Conservation (phyloP, 1,140 invertebrate species). For the Littorina saxatilis region DNA sequence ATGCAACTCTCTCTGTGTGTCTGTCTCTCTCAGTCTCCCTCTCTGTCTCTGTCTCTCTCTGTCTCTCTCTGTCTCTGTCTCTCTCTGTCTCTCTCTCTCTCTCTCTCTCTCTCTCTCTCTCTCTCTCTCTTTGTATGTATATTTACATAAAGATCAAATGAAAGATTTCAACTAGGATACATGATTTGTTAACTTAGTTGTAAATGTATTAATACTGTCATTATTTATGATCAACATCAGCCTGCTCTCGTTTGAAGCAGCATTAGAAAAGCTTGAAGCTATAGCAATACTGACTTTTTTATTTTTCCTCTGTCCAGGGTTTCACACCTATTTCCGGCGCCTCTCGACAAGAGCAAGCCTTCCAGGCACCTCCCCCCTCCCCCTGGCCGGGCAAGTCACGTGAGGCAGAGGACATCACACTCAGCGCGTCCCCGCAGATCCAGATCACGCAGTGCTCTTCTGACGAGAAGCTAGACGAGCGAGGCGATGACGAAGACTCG, state of each 20-base stretch:
- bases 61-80: not conserved
- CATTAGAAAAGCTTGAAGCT: too few species aligned
- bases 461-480: conserved; percentile 28
- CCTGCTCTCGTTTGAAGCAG: too few species aligned
- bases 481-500: not conserved
- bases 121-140: conserved; percentile 5
- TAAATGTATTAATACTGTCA: too few species aligned
- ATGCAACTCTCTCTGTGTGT: not conserved
- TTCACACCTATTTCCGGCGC: not conserved
- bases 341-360: not conserved
- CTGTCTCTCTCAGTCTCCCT: not conserved
- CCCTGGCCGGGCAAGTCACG: conserved; percentile 36
- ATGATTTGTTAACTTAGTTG: too few species aligned
- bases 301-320: not conserved
- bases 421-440: conserved; percentile 8
- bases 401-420: conserved; percentile 50
- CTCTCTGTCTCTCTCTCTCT: not conserved
- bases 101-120: not conserved
- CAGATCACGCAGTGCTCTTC: conserved; percentile 32
- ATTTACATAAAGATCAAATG: too few species aligned
- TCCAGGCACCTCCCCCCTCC: not conserved
- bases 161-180: too few species aligned
- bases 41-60: not conserved
- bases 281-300: too few species aligned
- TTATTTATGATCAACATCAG: not conserved